phyloP scores from a whole-genome alignment of 1,140 invertebrate species.

The Conus ventricosus region DNA sequence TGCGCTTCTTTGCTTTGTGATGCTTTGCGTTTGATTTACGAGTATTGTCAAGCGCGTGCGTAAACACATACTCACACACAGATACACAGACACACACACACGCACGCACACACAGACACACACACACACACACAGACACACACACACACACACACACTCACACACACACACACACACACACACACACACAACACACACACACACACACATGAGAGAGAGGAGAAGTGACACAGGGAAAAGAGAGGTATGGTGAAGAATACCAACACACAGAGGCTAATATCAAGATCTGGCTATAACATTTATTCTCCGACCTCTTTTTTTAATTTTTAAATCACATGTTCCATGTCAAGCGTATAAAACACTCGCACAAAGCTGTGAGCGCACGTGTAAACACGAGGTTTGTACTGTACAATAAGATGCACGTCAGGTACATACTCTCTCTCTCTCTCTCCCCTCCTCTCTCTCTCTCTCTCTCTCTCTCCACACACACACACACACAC shows the following conservation, averaged over 20 bases:
- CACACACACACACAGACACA: neutral
- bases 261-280: neutral
- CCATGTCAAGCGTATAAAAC: too few species aligned
- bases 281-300: neutral
- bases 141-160: neutral
- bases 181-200: neutral
- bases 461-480: too few species aligned
- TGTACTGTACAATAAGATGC: too few species aligned
- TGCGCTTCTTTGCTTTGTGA: neutral
- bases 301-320: neutral
- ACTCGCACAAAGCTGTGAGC: too few species aligned
- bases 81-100: neutral
- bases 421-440: too few species aligned
- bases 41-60: too few species aligned
- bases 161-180: conserved; percentile 9
- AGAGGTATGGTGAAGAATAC: neutral
- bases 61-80: neutral
- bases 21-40: neutral
- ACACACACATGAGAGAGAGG: too few species aligned
- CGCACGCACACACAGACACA: neutral
- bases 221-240: too few species aligned
- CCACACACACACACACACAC: too few species aligned
- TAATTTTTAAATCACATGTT: neutral
- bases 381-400: too few species aligned
- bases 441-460: too few species aligned